Evolutionary conservation across 2,888 invertebrate genomes (phyloP).

Genomic region (Tenthredo distinguenda): DNA sequence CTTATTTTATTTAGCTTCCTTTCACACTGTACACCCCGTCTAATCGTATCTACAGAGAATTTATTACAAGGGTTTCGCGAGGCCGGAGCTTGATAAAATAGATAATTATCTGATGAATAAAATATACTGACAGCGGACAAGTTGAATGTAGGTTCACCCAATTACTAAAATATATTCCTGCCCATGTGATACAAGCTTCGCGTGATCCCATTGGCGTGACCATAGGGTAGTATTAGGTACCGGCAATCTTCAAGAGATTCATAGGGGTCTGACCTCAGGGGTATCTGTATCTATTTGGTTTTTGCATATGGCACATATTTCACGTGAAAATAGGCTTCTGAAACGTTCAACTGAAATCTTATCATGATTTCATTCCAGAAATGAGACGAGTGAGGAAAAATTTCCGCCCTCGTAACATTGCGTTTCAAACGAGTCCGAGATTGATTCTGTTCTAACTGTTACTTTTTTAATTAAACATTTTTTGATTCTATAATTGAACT

Average conservation of each 20-base stretch:
- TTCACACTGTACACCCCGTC: not conserved
- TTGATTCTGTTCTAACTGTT: too few species aligned
- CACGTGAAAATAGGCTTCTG: not conserved
- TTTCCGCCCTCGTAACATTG: too few species aligned
- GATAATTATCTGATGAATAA: slow-evolving; percentile 19
- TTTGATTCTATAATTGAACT: too few species aligned
- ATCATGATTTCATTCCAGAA: too few species aligned
- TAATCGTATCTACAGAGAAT: not conserved
- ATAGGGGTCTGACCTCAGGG: not conserved
- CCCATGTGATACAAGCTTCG: not conserved
- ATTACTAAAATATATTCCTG: not conserved
- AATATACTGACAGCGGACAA: not conserved
- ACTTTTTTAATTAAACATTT: too few species aligned
- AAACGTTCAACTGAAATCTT: not conserved
- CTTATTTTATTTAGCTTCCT: not conserved
- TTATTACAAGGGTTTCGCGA: slow-evolving; percentile 5
- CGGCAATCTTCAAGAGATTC: not conserved
- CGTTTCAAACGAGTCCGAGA: too few species aligned
- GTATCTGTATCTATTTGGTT: not conserved
- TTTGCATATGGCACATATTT: not conserved
- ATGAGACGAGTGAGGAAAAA: too few species aligned
- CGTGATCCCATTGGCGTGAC: not conserved
- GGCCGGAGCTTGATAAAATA: not conserved
- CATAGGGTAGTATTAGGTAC: not conserved
- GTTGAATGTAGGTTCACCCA: not conserved